Evolutionary conservation across 2,888 invertebrate genomes (phyloP).

Genomic region (Philereme vetulata): DNA sequence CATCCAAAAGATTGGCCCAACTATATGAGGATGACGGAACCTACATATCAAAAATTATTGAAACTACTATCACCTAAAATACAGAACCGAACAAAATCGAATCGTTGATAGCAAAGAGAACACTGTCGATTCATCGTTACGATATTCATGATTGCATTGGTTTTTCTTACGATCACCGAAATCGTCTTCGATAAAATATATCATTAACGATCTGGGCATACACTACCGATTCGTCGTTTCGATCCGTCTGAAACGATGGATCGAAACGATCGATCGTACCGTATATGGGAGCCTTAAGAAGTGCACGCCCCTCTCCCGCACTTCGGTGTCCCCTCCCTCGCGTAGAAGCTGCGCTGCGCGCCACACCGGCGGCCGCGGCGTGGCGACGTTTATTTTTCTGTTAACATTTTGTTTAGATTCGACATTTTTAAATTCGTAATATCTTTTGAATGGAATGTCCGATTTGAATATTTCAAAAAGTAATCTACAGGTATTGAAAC

Average conservation of each 20-base stretch:
- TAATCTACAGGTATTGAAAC: too few relatives aligned
- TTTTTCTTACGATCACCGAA: conserved; percentile 20
- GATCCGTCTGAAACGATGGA: background rate
- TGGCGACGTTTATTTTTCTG: too few relatives aligned
- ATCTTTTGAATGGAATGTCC: too few relatives aligned
- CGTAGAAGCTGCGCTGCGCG: too few relatives aligned
- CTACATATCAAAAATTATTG: background rate
- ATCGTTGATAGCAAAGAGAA: background rate
- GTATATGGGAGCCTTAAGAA: background rate
- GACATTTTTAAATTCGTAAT: too few relatives aligned
- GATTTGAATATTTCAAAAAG: too few relatives aligned
- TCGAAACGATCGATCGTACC: background rate
- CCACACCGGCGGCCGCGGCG: too few relatives aligned
- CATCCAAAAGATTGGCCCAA: too few relatives aligned
- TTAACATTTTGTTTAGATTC: too few relatives aligned
- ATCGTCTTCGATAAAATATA: conserved; percentile 24
- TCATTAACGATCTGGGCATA: conserved; percentile 4
- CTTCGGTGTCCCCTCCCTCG: too few relatives aligned
- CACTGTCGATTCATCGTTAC: conserved; percentile 15
- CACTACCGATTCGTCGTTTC: background rate
- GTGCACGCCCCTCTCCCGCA: too few relatives aligned
- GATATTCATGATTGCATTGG: conserved; percentile 18
- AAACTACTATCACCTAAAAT: background rate
- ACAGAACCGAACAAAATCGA: background rate
- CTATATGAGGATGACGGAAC: too few relatives aligned